Evolutionary conservation across 2,113 vertebrate species (phyloP).

Genomic region (Serilophus lunatus): DNA sequence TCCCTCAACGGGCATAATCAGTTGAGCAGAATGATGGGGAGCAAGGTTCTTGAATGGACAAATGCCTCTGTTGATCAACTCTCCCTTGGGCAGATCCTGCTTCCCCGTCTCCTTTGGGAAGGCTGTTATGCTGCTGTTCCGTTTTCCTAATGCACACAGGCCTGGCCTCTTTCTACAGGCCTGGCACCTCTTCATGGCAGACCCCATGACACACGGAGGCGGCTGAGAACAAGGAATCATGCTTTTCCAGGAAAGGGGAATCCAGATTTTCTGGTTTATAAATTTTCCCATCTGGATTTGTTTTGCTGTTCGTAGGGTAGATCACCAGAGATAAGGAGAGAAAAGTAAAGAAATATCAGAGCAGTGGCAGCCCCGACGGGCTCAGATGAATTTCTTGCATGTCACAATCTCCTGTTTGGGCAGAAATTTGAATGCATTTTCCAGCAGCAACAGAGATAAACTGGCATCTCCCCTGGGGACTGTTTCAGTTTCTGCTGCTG

Average conservation of each 20-base stretch:
- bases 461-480: not conserved
- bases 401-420: constrained; percentile 48
- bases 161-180: constrained; percentile 32
- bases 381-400: constrained; percentile 29
- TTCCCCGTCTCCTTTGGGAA: not conserved
- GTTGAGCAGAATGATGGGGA: not conserved
- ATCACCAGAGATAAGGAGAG: constrained; percentile 52
- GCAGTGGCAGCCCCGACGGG: constrained; percentile 16
- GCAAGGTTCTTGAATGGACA: not conserved
- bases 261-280: constrained; percentile 65
- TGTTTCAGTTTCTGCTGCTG: constrained; percentile 16
- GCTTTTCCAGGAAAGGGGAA: constrained; percentile 57
- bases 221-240: constrained; percentile 38
- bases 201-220: constrained; percentile 56
- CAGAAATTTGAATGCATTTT: constrained; percentile 55
- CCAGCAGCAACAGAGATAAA: constrained; percentile 32
- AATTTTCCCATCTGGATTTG: constrained; percentile 60
- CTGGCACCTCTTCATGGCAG: constrained; percentile 46
- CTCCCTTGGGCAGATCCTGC: not conserved
- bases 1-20: not conserved
- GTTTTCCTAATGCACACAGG: not conserved
- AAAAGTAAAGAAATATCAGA: constrained; percentile 32
- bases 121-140: not conserved
- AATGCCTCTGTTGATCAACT: not conserved
- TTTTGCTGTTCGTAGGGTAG: constrained; percentile 38